Evolutionary conservation across 2,888 invertebrate species (phyloP).

Genomic region (Homarus gammarus): DNA sequence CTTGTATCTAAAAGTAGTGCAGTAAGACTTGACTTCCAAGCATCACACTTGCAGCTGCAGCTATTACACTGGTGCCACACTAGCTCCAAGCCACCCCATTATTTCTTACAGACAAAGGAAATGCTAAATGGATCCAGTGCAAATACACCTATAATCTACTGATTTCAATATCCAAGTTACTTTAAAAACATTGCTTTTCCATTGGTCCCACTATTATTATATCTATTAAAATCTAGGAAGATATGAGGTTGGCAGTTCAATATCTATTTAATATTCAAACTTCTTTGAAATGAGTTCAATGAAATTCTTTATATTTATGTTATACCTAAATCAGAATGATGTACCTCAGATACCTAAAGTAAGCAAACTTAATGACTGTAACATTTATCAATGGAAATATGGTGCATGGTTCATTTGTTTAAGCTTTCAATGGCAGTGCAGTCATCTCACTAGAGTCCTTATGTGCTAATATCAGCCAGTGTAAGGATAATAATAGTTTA

Average conservation of each 20-base stretch:
- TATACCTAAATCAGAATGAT: conserved; percentile 5
- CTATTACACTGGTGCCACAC: background rate
- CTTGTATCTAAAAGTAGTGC: background rate
- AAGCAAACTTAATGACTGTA: background rate
- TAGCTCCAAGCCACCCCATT: background rate
- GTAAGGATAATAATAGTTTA: background rate
- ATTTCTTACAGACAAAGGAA: background rate
- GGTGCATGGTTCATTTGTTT: conserved; percentile 26
- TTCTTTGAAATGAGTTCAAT: background rate
- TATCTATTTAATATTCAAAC: background rate
- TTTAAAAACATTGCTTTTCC: background rate
- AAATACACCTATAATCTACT: conserved; percentile 5
- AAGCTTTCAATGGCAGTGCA: conserved; percentile 26
- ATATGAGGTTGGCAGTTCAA: conserved; percentile 2
- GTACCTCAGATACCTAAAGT: background rate
- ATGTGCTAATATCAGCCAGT: conserved; percentile 3
- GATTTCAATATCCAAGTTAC: background rate
- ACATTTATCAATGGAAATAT: conserved; percentile 1
- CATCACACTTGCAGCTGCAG: background rate
- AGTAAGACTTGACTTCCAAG: background rate
- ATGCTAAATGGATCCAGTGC: background rate
- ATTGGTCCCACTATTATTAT: conserved; percentile 9
- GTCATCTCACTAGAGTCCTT: conserved; percentile 19
- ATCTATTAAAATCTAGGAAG: conserved; percentile 5
- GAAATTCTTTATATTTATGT: background rate